Percentiles rank a stretch among this genome's conserved stretches.
Evolutionary conservation across 2,113 vertebrate species (phyloP).

Genomic region (Paradisaea rubra): DNA sequence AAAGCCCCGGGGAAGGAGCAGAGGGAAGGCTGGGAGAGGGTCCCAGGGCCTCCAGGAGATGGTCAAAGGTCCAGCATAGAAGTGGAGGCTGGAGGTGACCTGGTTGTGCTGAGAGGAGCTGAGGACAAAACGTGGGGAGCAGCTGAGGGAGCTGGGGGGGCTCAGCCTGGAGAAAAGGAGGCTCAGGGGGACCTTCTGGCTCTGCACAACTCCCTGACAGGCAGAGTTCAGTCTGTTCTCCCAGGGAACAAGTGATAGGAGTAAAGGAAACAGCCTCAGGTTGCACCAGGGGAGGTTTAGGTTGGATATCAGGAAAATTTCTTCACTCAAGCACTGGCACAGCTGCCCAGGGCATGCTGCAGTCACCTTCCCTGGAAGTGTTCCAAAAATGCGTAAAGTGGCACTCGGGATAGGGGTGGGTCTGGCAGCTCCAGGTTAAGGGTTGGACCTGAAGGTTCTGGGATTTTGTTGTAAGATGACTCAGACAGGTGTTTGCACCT

Average conservation of each 20-base stretch:
- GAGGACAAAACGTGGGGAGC: no score
- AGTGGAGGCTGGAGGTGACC: not conserved
- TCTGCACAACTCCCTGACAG: not conserved
- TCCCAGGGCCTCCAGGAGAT: not conserved
- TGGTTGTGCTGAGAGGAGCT: not conserved
- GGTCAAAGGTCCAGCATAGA: accelerated
- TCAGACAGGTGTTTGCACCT: not conserved
- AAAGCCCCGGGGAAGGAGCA: accelerated
- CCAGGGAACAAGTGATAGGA: not conserved
- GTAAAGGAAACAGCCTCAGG: not conserved
- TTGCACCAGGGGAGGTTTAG: not conserved
- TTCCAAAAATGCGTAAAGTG: accelerated
- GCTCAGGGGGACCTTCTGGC: not conserved
- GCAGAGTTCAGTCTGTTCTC: no score
- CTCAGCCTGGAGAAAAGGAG: not conserved
- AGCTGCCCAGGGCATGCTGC: not conserved
- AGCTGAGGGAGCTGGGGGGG: not conserved
- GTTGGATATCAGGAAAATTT: not conserved
- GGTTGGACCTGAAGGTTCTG: no score
- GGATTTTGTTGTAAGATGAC: not conserved
- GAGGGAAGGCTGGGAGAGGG: not conserved
- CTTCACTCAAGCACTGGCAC: not conserved
- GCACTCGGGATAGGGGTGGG: not conserved
- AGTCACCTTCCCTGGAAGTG: not conserved
- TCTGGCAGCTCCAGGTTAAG: not conserved